phyloP scores from a whole-genome alignment of 2,888 invertebrate genomes.

The Strigamia maritima region DNA sequence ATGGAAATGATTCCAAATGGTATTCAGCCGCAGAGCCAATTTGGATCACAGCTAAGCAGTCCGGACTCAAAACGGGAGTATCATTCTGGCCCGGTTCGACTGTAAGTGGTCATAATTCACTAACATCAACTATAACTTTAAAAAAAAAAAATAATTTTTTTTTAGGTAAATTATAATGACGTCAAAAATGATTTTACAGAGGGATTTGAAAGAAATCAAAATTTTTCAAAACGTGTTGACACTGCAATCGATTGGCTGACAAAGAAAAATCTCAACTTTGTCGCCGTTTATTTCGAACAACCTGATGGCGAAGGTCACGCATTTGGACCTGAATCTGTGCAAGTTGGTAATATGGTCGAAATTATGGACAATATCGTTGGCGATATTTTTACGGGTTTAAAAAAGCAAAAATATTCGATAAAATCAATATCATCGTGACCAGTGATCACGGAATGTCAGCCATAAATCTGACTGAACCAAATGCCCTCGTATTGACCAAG shows the following conservation, averaged over 20 bases:
- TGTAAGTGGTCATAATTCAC: neutral
- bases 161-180: neutral
- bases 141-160: no score
- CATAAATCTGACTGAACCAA: no score
- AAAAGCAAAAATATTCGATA: no score
- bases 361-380: neutral
- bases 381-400: neutral
- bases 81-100: neutral
- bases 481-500: no score
- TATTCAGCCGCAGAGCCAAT: conserved; percentile 39
- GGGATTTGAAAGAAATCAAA: neutral
- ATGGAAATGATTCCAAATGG: conserved; percentile 42
- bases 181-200: neutral
- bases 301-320: conserved; percentile 65
- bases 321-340: conserved; percentile 45
- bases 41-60: conserved; percentile 37
- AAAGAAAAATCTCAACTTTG: conserved; percentile 62
- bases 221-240: conserved; percentile 55
- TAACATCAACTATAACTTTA: no score
- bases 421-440: no score
- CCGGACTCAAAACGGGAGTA: neutral
- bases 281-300: conserved; percentile 67
- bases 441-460: no score
- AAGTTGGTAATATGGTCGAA: neutral
- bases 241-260: conserved; percentile 61